A percentile compares a stretch with the other conserved stretches of the same genome.
Evolutionary conservation across 2,888 invertebrate species (phyloP).

Genomic region (Xanthorhoe designata): DNA sequence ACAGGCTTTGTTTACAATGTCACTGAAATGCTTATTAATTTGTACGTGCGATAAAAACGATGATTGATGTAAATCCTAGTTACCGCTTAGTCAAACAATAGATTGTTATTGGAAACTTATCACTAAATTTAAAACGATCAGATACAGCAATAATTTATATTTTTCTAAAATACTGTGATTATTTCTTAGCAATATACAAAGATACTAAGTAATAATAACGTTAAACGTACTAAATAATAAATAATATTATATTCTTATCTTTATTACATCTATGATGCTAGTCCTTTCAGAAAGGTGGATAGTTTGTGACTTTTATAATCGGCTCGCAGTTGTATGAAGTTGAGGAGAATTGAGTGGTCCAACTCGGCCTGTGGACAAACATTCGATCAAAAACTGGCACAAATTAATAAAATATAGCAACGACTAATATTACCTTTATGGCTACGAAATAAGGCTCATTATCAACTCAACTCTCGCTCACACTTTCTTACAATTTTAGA

Average conservation of each 20-base stretch:
- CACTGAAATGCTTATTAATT: constrained; percentile 18
- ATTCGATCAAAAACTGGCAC: constrained; percentile 34
- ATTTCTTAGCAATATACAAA: constrained; percentile 24
- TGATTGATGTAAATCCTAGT: constrained; percentile 5
- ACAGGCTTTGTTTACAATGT: constrained; percentile 42
- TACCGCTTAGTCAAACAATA: constrained; percentile 9
- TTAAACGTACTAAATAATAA: constrained; percentile 35
- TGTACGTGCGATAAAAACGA: constrained; percentile 18
- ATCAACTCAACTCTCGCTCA: not conserved
- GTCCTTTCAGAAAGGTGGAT: constrained; percentile 86
- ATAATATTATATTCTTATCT: constrained; percentile 2
- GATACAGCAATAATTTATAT: constrained; percentile 19
- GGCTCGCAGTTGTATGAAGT: constrained; percentile 96
- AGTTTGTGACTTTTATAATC: constrained; percentile 97
- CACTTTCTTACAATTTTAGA: not conserved
- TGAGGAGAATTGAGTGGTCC: constrained; percentile 95
- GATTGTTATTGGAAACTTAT: constrained; percentile 11
- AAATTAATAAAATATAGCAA: constrained; percentile 12
- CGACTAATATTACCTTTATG: constrained; percentile 6
- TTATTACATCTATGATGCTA: constrained; percentile 62
- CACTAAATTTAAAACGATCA: constrained; percentile 18
- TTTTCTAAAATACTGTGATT: constrained; percentile 27
- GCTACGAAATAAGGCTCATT: constrained; percentile 5
- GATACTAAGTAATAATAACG: constrained; percentile 10
- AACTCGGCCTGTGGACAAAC: constrained; percentile 91